Percentiles rank a stretch among this genome's conserved stretches.
Evolutionary conservation across 1,140 invertebrate genomes (phyloP).

Genomic region (Drosophila nebulosa): DNA sequence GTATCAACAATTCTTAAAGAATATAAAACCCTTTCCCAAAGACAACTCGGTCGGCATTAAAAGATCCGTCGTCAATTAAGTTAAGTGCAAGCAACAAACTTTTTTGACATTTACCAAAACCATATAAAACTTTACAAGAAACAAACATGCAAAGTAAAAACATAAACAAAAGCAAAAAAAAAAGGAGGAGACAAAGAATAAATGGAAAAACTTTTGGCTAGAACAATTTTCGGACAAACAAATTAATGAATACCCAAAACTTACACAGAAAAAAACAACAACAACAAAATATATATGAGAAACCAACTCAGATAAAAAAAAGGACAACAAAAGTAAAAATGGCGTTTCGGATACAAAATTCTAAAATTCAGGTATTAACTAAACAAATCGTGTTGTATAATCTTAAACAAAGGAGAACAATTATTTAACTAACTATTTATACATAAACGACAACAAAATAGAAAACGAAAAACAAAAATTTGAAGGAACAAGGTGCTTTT

Average conservation of each 20-base stretch:
- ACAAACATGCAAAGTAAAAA: conserved; percentile 27
- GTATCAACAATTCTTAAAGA: background rate
- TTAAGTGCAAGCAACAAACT: conserved; percentile 34
- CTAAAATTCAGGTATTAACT: conserved; percentile 80
- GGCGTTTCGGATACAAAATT: conserved; percentile 81
- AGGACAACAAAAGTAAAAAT: conserved; percentile 59
- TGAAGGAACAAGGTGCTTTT: conserved; percentile 67
- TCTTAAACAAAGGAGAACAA: conserved; percentile 58
- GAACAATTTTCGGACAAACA: conserved; percentile 19
- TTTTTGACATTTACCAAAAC: conserved; percentile 30
- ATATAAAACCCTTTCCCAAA: conserved; percentile 1
- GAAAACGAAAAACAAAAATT: conserved; percentile 25
- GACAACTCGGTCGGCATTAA: conserved; percentile 31
- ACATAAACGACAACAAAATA: conserved; percentile 35
- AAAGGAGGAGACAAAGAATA: conserved; percentile 27
- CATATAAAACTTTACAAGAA: conserved; percentile 31
- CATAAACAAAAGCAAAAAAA: conserved; percentile 21
- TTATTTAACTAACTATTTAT: conserved; percentile 67
- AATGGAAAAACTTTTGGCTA: conserved; percentile 43
- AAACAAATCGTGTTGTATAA: conserved; percentile 77
- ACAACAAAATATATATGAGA: conserved; percentile 24
- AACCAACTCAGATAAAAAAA: conserved; percentile 49
- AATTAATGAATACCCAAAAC: conserved; percentile 35
- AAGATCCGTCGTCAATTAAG: conserved; percentile 61
- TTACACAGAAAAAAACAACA: conserved; percentile 38